Percentiles rank a stretch among this genome's conserved stretches.
phyloP scores from a whole-genome alignment of 2,888 invertebrate genomes.

The Cantharis nigra region DNA sequence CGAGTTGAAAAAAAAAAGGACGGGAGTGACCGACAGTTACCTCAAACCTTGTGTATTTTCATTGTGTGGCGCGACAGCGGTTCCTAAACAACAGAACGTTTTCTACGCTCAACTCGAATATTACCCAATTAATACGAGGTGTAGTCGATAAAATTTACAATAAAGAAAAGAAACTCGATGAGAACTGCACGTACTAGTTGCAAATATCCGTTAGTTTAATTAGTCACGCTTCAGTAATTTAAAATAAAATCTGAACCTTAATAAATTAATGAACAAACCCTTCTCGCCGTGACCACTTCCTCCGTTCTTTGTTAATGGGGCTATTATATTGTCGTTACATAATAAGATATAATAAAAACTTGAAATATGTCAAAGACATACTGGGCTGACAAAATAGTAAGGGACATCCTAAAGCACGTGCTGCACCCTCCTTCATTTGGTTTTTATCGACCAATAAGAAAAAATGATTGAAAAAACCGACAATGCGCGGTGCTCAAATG shows the following conservation, averaged over 20 bases:
- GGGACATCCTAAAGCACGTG: background rate
- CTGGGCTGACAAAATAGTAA: background rate
- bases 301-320: background rate
- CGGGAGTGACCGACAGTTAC: background rate
- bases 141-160: background rate
- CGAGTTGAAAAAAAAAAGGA: background rate
- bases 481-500: no score
- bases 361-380: background rate
- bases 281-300: background rate
- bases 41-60: background rate
- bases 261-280: background rate
- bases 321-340: background rate
- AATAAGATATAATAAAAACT: background rate
- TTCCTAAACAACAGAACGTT: background rate
- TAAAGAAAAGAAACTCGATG: background rate
- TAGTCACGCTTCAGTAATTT: background rate
- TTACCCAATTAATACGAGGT: background rate
- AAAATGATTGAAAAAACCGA: background rate
- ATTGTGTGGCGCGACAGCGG: background rate
- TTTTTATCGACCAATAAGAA: background rate
- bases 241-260: background rate
- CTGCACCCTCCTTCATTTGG: background rate
- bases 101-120: background rate
- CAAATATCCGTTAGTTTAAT: background rate
- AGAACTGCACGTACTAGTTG: background rate